Base-by-base conservation (phyloP, 2,797 vertebrate genomes). In the Semaprochilodus insignis region DNA sequence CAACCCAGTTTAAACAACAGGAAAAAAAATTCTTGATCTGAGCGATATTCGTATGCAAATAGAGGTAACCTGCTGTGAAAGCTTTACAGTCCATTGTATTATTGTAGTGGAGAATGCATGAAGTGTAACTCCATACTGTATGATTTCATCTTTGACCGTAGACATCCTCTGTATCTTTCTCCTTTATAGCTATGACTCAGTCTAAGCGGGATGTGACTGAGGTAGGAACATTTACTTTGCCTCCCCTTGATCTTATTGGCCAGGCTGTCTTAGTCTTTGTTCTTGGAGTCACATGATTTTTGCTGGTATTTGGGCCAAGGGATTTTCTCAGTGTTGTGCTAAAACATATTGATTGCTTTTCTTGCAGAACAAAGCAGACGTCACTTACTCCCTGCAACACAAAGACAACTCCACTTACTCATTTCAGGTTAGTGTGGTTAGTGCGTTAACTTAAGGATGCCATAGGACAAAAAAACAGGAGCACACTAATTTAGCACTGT, bases 301-400 rank as follows among this genome's bases (percentile, higher is more conserved):
- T 1, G 11, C 27, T 77, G 1, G 0, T 52, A 0, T 65, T 67
- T 27, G n/a, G 3, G 57, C 75, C 11, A 14, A 60, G 23, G 40
- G 8, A 0, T 36, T 72, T 16, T 36, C 36, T 57, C 8, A n/a
- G 16, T 63, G 74, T 72, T 66, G 27, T 31, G 40, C 69, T 82
- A 70, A 60, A 63, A 44, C 63, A 8, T 14, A 73, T 74, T 52
- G 10, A 72, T 19, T 77, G 36, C 21, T 5, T 77, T 6, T 21
- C 44, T 14, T 79, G 14, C 65, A 76, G 79, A 86, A 73, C 71
- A 88, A 87, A 44, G 52, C 78, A 55, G 88, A 87, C 23, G 52
- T 81, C 59, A 85, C 31, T 0, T 89, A 83, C 78, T 77, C 85
- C 23, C 83, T 91, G 60, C 83, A 86, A 55, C 51, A 17, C 1